Base-by-base conservation (phyloP, 92 coral and sea anemone species). In the Palythoa heliodiscus region DNA sequence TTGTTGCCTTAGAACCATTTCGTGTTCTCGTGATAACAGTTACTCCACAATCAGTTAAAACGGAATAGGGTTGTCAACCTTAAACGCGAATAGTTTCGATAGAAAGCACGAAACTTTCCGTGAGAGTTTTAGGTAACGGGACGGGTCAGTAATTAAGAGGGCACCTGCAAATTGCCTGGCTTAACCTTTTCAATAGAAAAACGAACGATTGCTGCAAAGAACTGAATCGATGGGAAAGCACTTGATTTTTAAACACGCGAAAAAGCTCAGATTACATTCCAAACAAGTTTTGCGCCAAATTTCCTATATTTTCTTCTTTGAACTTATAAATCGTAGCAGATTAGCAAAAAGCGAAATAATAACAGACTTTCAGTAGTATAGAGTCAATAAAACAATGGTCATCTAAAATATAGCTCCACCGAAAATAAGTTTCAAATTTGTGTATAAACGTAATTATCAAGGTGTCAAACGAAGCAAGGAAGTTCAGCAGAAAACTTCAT, bases 61-160 rank as follows among this genome's bases (percentile, higher is more conserved):
- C 84, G 75, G 84, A 47, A 48, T 52, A 14, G 48, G 5, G 58
- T 64, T 80, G 74, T 66, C 84, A 66, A 52, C 40, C 84, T 52
- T 66, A 2, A 66, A 80, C 73, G 23, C 16, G 13, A 80, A 80
- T 48, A 66, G 39, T 67, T 80, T 19, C 52, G 57, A 20, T 17
- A 10, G 60, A 14, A 50, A 60, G 35, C 84, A 80, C 84, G 84
- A 52, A 80, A 80, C 57, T 66, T 80, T 80, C 61, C 84, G 84
- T 80, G 84, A 66, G 74, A 15, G 4, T 52, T 66, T 25, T 43
- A 66, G 74, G 40, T 80, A 80, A 80, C 84, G 84, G 81, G 84
- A 80, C 84, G 25, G 47, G 74, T 25, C 14, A 66, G 66, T 67
- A 80, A 80, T 80, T 80, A 80, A n/a, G 7, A 29, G 84, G 84